Evolutionary conservation across 2,888 invertebrate genomes (phyloP), one percentile per base, ranked within the genome.

Genomic region (Sipha maydis): DNA sequence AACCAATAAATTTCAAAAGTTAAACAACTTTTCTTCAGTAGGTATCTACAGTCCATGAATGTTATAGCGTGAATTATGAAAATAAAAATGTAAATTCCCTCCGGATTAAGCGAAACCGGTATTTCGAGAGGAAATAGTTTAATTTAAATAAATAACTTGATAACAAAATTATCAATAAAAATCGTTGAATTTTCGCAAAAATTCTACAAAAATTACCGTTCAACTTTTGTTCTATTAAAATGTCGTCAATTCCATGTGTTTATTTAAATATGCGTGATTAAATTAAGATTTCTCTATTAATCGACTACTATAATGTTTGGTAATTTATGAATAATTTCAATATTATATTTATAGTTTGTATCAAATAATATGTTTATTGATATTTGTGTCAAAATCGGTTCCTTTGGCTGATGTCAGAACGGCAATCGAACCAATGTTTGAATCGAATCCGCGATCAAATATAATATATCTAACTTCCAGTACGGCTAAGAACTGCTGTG

Each of bases 1-100:
- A 86, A 80, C 86, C 79, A 25, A 86, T 86, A 86, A 86, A 86
- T 86, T 86, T 85, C 19, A 78, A 85, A 84, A 85, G 69, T 78
- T 85, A 28, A 85, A 78, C 85, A 85, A 85, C 77, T 85, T 77
- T 84, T 85, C 77, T 31, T 48, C 48, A 28, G 76, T 76, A 69
- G 67, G 69, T 69, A 71, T 17, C 75, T 34, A 69, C 31, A 48
- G 48, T 38, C 41, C 76, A 41, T 78, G 78, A 69, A 34, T 77
- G 85, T 78, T 78, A 69, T 85, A 78, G 85, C 69, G 85, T 69
- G 54, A 85, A 69, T 78, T 77, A 85, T 78, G 48, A 85, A 77
- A 78, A 48, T 69, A 41, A 69, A 41, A 71, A 83, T 83, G 34
- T 56, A 84, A 48, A 61, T 0, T 38, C 77, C 67, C 41, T 77